Evolutionary conservation across 92 coral and sea anemone genomes (phyloP).

Genomic region (Scolanthus callimorphus): DNA sequence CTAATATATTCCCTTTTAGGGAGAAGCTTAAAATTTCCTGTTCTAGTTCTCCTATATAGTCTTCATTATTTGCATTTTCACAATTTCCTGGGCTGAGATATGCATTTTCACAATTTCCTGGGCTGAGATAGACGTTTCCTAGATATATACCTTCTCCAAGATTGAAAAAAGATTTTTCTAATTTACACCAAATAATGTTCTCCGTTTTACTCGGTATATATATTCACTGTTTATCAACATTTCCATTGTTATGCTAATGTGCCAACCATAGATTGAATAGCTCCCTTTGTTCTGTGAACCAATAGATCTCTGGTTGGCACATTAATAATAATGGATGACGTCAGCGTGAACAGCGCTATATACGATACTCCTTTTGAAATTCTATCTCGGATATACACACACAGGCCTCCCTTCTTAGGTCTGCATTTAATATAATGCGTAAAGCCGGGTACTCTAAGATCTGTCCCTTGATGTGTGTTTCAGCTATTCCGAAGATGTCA

Average conservation of each 20-base stretch:
- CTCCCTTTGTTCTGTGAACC: too few relatives aligned
- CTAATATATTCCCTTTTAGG: constrained; percentile 2
- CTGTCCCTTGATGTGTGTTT: too few relatives aligned
- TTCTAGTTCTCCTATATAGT: constrained; percentile 5
- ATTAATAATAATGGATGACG: too few relatives aligned
- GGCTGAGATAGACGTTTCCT: constrained; percentile 18
- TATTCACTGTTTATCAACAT: too few relatives aligned
- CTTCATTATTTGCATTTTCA: constrained; percentile 1
- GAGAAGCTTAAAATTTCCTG: neutral
- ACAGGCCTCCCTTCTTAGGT: neutral
- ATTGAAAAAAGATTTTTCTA: neutral
- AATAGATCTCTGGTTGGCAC: too few relatives aligned
- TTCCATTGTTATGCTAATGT: too few relatives aligned
- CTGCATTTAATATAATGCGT: neutral
- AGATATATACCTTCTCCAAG: neutral
- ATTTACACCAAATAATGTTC: constrained; percentile 16
- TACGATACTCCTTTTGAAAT: neutral
- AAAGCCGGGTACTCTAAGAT: too few relatives aligned
- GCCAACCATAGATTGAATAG: too few relatives aligned
- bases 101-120: constrained; percentile 8
- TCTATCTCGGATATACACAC: neutral
- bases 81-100: constrained; percentile 8
- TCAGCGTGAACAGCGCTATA: too few relatives aligned
- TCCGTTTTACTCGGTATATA: neutral
- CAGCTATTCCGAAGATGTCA: too few relatives aligned